These are phyloP conservation scores for Schizothorax lantsangensis DNA, from an alignment of 2,797 vertebrate genomes.

Conservation along the genomic window DNA sequence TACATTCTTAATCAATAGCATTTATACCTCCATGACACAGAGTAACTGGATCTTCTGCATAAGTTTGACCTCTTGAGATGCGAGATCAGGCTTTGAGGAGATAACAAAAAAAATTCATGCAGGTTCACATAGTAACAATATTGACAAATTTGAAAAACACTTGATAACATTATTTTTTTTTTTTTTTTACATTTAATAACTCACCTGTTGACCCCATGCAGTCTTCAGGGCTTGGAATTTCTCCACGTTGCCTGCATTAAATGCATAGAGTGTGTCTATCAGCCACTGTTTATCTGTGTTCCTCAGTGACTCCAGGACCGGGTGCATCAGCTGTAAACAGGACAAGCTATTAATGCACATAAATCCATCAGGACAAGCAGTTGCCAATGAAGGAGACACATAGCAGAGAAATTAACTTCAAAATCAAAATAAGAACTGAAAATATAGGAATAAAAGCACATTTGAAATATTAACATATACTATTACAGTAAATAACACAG, in stretches of 20 bases:
- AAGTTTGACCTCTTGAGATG: constrained; percentile 91
- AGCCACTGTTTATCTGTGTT: constrained; percentile 96
- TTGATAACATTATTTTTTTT: neutral
- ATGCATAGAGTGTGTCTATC: constrained; percentile 94
- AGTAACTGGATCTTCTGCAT: constrained; percentile 97
- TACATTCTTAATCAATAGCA: neutral
- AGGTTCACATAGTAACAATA: neutral
- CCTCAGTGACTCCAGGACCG: constrained; percentile 91
- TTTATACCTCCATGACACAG: constrained; percentile 97
- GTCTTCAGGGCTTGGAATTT: constrained; percentile 92
- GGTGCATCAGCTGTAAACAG: constrained; percentile 91
- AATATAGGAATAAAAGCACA: neutral
- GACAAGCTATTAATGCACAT: neutral
- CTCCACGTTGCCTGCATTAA: constrained; percentile 96
- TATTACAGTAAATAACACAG: neutral
- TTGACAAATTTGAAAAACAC: neutral
- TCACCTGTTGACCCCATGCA: constrained; percentile 95
- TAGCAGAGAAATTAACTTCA: neutral
- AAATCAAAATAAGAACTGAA: neutral
- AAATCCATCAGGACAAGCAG: neutral
- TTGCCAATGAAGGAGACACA: neutral
- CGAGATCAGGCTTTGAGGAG: constrained; percentile 87
- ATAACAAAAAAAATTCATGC: constrained; percentile 6
- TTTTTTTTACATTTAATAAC: neutral
- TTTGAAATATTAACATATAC: too few species aligned